These are phyloP conservation scores for Fragum fragum DNA, from an alignment of 2,888 invertebrate species.

Conservation along the genomic window DNA sequence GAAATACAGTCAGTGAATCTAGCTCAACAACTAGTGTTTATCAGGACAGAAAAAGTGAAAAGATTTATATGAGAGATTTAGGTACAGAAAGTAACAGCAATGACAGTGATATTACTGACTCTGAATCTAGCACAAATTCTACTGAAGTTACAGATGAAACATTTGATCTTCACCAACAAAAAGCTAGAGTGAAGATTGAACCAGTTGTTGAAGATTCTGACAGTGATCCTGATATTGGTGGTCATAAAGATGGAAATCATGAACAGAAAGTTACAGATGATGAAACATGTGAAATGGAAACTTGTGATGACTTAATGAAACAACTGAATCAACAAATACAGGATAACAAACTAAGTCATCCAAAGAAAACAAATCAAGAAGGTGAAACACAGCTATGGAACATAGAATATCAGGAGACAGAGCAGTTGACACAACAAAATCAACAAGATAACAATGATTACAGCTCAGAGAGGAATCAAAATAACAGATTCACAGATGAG, in stretches of 20 bases:
- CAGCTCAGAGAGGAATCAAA: background rate
- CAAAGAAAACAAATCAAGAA: background rate
- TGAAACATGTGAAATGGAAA: background rate
- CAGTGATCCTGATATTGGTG: background rate
- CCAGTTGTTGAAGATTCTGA: background rate
- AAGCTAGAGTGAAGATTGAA: background rate
- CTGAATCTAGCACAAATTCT: background rate
- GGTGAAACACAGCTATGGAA: background rate
- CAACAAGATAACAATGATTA: background rate
- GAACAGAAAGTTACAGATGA: background rate
- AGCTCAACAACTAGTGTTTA: background rate
- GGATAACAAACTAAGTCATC: background rate
- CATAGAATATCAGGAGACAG: background rate
- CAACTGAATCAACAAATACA: background rate
- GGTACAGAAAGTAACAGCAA: background rate
- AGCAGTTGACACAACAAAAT: background rate
- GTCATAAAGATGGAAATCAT: background rate
- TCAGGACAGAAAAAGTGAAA: background rate
- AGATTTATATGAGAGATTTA: background rate
- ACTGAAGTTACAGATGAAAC: background rate
- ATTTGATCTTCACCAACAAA: background rate
- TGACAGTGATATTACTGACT: background rate
- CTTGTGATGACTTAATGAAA: background rate
- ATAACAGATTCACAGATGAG: background rate
- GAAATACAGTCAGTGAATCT: background rate